phyloP scores from a whole-genome alignment of 23 tunicate genomes.

The Styela clava region DNA sequence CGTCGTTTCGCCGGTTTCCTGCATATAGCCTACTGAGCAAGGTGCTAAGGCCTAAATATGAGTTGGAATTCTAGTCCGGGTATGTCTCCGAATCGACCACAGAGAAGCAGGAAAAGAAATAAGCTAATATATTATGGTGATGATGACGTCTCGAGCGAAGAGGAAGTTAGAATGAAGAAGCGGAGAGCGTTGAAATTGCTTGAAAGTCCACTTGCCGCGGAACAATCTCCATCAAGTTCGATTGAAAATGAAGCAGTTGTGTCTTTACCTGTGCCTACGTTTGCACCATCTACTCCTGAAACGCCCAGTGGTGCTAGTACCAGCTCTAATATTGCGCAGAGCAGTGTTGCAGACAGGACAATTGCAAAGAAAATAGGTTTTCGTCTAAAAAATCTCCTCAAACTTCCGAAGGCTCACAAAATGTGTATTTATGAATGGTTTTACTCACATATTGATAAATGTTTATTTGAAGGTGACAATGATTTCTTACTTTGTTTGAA shows the following conservation, averaged over 20 bases:
- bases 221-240: not conserved
- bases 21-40: too few relatives aligned
- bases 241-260: not conserved
- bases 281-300: not conserved
- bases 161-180: slow-evolving; percentile 21
- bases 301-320: not conserved
- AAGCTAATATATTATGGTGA: slow-evolving; percentile 55
- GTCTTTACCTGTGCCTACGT: not conserved
- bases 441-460: slow-evolving; percentile 75
- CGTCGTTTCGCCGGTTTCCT: too few relatives aligned
- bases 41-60: too few relatives aligned
- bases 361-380: slow-evolving; percentile 59
- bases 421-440: slow-evolving; percentile 97
- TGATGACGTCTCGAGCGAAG: slow-evolving; percentile 53
- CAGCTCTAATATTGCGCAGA: not conserved
- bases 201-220: slow-evolving; percentile 6
- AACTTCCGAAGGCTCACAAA: slow-evolving; percentile 91
- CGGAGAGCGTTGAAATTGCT: not conserved
- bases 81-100: slow-evolving; percentile 45
- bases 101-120: slow-evolving; percentile 59
- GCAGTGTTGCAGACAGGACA: slow-evolving; percentile 41
- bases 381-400: slow-evolving; percentile 61
- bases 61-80: slow-evolving; percentile 4
- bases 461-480: slow-evolving; percentile 61
- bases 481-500: slow-evolving; percentile 84